Percentiles rank a stretch among this genome's conserved stretches.
Evolutionary conservation across 2,888 invertebrate species (phyloP).

Genomic region (Cheiracanthium punctorium): DNA sequence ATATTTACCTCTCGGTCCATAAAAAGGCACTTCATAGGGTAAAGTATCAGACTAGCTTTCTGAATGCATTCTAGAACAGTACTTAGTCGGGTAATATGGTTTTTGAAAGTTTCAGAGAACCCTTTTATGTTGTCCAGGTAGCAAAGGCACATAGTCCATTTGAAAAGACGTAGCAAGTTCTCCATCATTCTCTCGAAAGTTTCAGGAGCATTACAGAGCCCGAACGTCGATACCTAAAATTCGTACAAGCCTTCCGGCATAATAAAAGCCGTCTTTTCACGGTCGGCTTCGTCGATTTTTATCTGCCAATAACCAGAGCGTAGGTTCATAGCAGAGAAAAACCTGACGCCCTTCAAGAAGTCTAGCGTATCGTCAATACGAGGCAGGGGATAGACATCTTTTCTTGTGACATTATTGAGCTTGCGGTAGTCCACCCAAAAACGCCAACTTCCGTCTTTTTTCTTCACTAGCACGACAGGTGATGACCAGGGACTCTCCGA

Average conservation of each 20-base stretch:
- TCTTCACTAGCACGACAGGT: too few species aligned
- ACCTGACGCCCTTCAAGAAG: neutral
- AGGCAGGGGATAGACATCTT: too few species aligned
- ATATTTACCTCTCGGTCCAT: neutral
- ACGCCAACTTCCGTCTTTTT: too few species aligned
- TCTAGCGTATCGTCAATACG: too few species aligned
- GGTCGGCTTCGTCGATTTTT: neutral
- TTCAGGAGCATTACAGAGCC: slow-evolving; percentile 71
- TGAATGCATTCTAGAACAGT: slow-evolving; percentile 63
- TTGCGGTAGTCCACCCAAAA: neutral
- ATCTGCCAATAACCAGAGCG: slow-evolving; percentile 23
- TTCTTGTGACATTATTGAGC: slow-evolving; percentile 9
- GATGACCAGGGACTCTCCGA: too few species aligned
- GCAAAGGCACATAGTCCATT: slow-evolving; percentile 71
- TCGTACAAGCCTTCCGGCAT: slow-evolving; percentile 71
- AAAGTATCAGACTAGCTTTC: slow-evolving; percentile 69
- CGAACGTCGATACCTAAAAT: slow-evolving; percentile 73
- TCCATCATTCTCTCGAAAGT: slow-evolving; percentile 71
- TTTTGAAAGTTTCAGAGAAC: slow-evolving; percentile 68
- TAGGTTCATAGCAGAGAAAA: slow-evolving; percentile 6
- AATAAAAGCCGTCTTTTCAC: slow-evolving; percentile 72
- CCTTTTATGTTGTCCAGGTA: slow-evolving; percentile 73
- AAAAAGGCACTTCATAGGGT: slow-evolving; percentile 71
- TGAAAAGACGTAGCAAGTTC: slow-evolving; percentile 61
- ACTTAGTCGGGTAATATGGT: slow-evolving; percentile 61